Evolutionary conservation across 1,140 invertebrate species (phyloP), one percentile per base, ranked within the genome.

Genomic region (Drosophila nebulosa): DNA sequence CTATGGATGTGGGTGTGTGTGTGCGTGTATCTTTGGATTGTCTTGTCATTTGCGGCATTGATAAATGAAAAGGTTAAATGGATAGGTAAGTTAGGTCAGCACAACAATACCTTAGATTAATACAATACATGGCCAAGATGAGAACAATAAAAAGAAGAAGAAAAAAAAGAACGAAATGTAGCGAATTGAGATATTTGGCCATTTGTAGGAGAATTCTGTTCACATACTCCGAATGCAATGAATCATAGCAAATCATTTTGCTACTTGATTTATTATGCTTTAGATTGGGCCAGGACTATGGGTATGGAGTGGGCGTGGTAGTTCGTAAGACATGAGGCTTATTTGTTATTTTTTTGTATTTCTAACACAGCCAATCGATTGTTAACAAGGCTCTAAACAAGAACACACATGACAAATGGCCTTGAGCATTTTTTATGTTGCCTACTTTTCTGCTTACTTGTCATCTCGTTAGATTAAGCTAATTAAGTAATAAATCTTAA

Each of bases 61-160:
- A 85, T 72, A 81, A 81, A 86, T 85, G 78, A 69, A 75, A 78
- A 85, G 75, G 81, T 79, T 80, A 71, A 42, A 24, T 50, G 39
- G 52, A 59, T 74, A 71, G 59, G 62, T 57, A 42, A 52, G 22
- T 30, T 30, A 22, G 18, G 9, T 53, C 56, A 35, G 9, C 26
- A 14, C 62, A 32, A 14, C 62, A 32, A 35, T 22, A 36, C 22
- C 46, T 35, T 59, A 46, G 52, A 62, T 35, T 74, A 74, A 70
- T 46, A 42, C 39, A 42, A 42, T 42, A 74, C 71, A 73, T 73
- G 53, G 73, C 64, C 69, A 73, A 46, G 6, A 42, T 16, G 14
- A 10, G 16, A 4, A 36, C 3, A 36, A 36, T 4, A 36, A 36
- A 14, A 14, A 4, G n/a, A 36, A 36, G n/a, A n/a, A n/a, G n/a